Percentiles rank a stretch among this genome's conserved stretches.
Evolutionary conservation across 2,113 vertebrate genomes (phyloP).

Genomic region (Smithornis capensis): DNA sequence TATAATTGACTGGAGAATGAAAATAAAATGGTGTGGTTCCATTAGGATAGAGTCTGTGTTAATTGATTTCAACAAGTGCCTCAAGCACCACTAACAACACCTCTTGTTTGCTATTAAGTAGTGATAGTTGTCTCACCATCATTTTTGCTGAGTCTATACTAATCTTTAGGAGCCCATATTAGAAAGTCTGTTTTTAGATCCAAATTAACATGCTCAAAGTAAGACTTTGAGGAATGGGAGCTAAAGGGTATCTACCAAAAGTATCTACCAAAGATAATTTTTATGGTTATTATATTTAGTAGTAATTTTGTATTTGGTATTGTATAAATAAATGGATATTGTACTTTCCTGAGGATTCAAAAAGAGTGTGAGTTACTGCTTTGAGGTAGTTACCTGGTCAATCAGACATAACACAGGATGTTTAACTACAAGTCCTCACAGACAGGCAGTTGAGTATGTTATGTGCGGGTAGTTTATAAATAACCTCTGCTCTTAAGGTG

Average conservation of each 20-base stretch:
- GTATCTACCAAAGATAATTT: neutral
- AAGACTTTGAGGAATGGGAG: neutral
- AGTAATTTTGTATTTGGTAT: neutral
- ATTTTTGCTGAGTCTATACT: neutral
- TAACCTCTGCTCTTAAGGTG: neutral
- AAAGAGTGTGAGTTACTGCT: neutral
- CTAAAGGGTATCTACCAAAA: neutral
- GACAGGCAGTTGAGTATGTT: neutral
- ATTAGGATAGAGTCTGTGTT: neutral
- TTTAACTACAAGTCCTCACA: neutral
- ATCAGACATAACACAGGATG: neutral
- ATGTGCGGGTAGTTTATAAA: neutral
- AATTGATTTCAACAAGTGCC: conserved; percentile 12
- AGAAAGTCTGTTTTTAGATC: neutral
- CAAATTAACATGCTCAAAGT: neutral
- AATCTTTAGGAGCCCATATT: neutral
- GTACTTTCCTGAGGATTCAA: neutral
- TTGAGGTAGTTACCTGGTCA: neutral
- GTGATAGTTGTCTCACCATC: conserved; percentile 8
- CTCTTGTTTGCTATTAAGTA: conserved; percentile 6
- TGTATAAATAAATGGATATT: neutral
- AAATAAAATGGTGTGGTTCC: neutral
- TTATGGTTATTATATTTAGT: neutral
- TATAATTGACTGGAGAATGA: neutral
- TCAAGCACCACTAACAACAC: conserved; percentile 23